These are phyloP conservation scores for Enteromius argenteus DNA, from an alignment of 2,797 vertebrate genomes.

Conservation along the genomic window DNA sequence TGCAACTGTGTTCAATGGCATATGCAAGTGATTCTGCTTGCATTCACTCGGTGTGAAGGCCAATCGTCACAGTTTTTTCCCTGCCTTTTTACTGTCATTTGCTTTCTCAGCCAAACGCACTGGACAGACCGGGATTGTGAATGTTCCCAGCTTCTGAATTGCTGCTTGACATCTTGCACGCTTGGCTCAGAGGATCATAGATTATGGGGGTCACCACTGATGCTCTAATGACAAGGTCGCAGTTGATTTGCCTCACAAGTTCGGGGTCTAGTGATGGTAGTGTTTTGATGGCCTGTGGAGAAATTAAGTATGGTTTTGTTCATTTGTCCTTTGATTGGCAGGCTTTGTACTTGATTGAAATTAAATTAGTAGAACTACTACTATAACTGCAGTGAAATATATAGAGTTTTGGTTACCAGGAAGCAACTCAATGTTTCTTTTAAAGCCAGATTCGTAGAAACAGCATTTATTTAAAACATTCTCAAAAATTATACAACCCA, in stretches of 20 bases:
- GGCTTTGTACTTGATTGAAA: neutral
- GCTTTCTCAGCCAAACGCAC: conserved; percentile 1
- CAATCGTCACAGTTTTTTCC: neutral
- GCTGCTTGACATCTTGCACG: conserved; percentile 32
- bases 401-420: neutral
- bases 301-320: conserved; percentile 38
- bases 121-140: conserved; percentile 7
- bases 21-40: conserved; percentile 9
- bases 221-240: conserved; percentile 25
- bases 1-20: conserved; percentile 17
- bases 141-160: conserved; percentile 12
- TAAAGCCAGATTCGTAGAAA: neutral
- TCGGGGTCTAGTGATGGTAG: neutral
- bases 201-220: conserved; percentile 15
- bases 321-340: conserved; percentile 11
- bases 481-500: no score
- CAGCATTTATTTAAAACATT: no score
- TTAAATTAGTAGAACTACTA: neutral
- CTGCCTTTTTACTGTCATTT: neutral
- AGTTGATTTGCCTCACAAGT: conserved; percentile 19
- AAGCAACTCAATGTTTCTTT: neutral
- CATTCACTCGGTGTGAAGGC: neutral
- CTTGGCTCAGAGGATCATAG: neutral
- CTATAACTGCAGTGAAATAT: neutral
- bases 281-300: conserved; percentile 30